Evolutionary conservation across 2,888 invertebrate genomes (phyloP).

Genomic region (Cotesia congregata): DNA sequence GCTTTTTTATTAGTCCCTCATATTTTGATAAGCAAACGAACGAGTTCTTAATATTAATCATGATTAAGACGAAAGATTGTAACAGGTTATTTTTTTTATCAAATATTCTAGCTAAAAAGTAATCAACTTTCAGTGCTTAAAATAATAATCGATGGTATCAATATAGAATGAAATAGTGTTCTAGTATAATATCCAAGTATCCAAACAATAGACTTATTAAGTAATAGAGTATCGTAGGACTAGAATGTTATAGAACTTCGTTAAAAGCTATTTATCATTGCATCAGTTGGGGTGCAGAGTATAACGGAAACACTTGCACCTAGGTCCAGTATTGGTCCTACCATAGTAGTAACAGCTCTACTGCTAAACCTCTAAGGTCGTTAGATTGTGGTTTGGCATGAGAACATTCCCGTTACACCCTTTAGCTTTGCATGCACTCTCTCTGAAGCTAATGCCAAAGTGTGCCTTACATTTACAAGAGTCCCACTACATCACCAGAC

Average conservation of each 20-base stretch:
- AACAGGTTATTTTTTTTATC: too few species aligned
- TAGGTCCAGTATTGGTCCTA: conserved; percentile 8
- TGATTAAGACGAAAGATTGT: neutral
- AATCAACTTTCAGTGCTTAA: too few species aligned
- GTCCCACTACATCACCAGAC: conserved; percentile 50
- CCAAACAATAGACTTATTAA: conserved; percentile 50
- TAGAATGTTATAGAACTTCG: conserved; percentile 49
- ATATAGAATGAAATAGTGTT: neutral
- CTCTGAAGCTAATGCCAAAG: conserved; percentile 21
- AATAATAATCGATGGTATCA: neutral
- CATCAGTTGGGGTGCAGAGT: conserved; percentile 50
- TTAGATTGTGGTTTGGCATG: conserved; percentile 68
- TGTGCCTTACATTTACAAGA: conserved; percentile 21
- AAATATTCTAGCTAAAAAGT: too few species aligned
- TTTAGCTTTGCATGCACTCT: conserved; percentile 17
- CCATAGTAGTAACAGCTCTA: conserved; percentile 14
- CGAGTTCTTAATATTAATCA: neutral
- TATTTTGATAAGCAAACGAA: conserved; percentile 16
- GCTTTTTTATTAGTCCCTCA: neutral
- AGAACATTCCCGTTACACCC: conserved; percentile 65
- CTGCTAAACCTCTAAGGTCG: conserved; percentile 64
- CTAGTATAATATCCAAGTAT: neutral
- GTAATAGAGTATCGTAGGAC: conserved; percentile 23
- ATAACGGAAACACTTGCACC: conserved; percentile 20
- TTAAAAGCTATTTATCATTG: conserved; percentile 66